Evolutionary conservation across 2,113 vertebrate genomes (phyloP), one percentile per base, ranked within the genome.

Genomic region (Neolamprologus brichardi): DNA sequence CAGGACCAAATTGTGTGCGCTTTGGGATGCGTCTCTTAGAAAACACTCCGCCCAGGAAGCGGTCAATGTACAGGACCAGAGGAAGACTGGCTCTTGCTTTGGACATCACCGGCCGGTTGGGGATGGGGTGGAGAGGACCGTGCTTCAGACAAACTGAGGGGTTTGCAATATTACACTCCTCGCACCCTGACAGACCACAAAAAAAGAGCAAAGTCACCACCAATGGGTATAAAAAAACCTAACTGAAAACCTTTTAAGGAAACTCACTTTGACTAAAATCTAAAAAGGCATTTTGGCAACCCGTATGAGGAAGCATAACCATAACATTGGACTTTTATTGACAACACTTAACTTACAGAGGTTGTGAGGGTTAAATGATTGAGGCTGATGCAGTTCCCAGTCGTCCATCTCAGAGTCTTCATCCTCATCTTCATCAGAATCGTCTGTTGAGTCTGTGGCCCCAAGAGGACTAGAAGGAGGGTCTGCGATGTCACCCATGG

Each of bases 11-110:
- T 95, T 99, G 99, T 0, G 99, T 99, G 51, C 98, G 97, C 77
- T 99, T 99, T 1, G 98, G 98, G 91, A 99, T 99, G 4, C 98
- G 97, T 34, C 98, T 95, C 92, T 99, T 99, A 91, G 98, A 98
- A 93, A 98, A 99, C 2, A 99, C 98, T 0, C 99, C 99, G 1
- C 98, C 98, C 17, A 98, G 89, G 92, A 98, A 99, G 58, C 98
- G 97, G 83, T 99, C 98, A 17, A 98, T 97, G 86, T 99, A 99
- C 75, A 99, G 97, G 34, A 99, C 96, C 89, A 98, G 92, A 6
- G 99, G 99, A 2, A 99, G 97, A 85, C 99, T 99, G 87, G 99
- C 98, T 20, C 98, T 96, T 0, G 99, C 99, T 86, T 97, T 97
- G 62, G 98, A 99, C 94, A 99, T 93, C 79, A 99, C 99, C 0